Evolutionary conservation across 2,888 invertebrate species (phyloP).

Genomic region (Chymomyza procnemis): DNA sequence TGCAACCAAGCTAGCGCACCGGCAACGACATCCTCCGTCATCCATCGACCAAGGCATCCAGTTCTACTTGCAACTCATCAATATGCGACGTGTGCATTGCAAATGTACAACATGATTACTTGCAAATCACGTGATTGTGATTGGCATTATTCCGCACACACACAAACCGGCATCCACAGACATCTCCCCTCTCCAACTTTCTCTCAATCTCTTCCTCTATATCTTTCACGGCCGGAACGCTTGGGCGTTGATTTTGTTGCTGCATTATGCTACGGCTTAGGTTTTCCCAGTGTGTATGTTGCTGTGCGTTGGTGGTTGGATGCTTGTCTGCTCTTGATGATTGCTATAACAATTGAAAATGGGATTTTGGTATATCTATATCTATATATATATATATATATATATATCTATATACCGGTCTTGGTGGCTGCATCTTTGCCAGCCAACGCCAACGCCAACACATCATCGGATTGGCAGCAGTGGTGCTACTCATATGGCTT

Average conservation of each 20-base stretch:
- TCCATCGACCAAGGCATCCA: neutral
- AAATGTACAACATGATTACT: constrained; percentile 71
- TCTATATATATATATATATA: neutral
- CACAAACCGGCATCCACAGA: constrained; percentile 17
- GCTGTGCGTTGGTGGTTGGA: neutral
- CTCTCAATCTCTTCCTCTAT: no score
- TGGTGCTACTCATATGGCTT: no score
- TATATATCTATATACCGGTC: constrained; percentile 3
- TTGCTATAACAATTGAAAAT: constrained; percentile 25
- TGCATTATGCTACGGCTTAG: neutral
- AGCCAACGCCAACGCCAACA: neutral
- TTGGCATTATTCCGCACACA: constrained; percentile 56
- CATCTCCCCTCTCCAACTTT: no score
- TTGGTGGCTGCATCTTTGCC: constrained; percentile 13
- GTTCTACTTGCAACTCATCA: constrained; percentile 43
- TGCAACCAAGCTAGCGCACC: neutral
- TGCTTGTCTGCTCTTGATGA: constrained; percentile 4
- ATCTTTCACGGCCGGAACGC: constrained; percentile 3
- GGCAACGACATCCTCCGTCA: neutral
- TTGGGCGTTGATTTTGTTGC: neutral
- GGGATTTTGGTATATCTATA: neutral
- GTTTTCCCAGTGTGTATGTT: neutral
- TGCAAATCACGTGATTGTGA: constrained; percentile 70
- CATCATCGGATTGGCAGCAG: no score
- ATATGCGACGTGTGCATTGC: constrained; percentile 63